Base-by-base conservation (phyloP, 1,140 invertebrate species). In the Anadara kagoshimensis region DNA sequence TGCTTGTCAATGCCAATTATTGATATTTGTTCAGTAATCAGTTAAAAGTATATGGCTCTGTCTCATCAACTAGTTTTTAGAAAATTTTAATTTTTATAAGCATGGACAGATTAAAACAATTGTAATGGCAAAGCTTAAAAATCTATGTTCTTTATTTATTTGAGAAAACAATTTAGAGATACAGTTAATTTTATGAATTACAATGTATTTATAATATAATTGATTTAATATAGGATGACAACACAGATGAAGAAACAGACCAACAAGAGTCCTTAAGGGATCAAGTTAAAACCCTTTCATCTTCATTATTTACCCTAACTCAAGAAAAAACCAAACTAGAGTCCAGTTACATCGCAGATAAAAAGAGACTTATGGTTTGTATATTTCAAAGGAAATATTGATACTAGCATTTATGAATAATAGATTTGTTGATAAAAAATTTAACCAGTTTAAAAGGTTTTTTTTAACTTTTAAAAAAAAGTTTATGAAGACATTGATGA, bases 311-410 rank as follows among this genome's bases (percentile, higher is more conserved):
- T 1, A 95, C 94, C n/a, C 88, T 96, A 18, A 93, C 94, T 10
- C 92, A 93, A 18, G 95, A 96, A 85, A 96, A 96, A 85, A 93
- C 93, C 14, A 92, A 93, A 70, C 93, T 95, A 92, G 95, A 96
- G 90, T 93, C 94, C 49, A 93, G 92, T 57, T 95, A 95, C 89
- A 93, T 94, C 81, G 91, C 92, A 29, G 95, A 96, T 82, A 95
- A 93, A 79, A 95, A 93, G 73, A 90, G 93, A 82, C 85, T 95
- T 54, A 91, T 93, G 71, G 90, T 88, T 73, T 78, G 61, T 63
- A 36, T 8, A 47, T 56, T 5, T 24, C 5, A 36, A 14, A 8
- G 24, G 1, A 20, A 14, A n/a, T n/a, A n/a, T 59, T 2, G 5
- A 59, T 16, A 36, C n/a, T 12, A n/a, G 51, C n/a, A n/a, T n/a